These are phyloP conservation scores for Remorina albescens DNA, from an alignment of 2,797 vertebrate genomes.

Conservation along the genomic window DNA sequence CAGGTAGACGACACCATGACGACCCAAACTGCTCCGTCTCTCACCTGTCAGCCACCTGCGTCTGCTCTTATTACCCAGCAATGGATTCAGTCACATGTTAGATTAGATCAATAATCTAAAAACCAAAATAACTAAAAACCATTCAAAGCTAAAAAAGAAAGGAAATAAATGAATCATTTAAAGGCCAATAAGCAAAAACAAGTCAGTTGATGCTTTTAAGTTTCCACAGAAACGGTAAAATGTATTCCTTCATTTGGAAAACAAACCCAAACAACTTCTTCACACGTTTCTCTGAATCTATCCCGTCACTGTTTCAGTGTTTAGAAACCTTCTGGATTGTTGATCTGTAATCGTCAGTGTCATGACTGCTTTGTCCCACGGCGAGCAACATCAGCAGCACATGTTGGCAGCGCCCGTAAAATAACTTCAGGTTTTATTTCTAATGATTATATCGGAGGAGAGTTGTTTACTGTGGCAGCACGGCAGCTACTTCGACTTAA, in stretches of 20 bases:
- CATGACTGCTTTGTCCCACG: neutral
- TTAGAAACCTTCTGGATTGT: neutral
- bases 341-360: neutral
- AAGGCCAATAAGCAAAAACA: neutral
- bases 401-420: neutral
- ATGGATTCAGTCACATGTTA: neutral
- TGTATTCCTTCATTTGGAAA: neutral
- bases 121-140: no score
- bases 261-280: neutral
- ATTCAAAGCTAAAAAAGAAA: neutral
- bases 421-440: neutral
- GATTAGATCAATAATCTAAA: neutral
- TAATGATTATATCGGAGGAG: neutral
- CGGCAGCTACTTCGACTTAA: neutral
- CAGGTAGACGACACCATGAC: slow-evolving; percentile 74
- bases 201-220: no score
- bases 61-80: neutral
- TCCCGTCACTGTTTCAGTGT: neutral
- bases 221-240: neutral
- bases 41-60: neutral
- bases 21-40: neutral
- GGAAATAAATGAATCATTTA: neutral
- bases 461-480: neutral
- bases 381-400: accelerated
- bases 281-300: no score